Evolutionary conservation across 1,140 invertebrate species (phyloP), one percentile per base, ranked within the genome.

Genomic region (Pseudomyrmex sp.): DNA sequence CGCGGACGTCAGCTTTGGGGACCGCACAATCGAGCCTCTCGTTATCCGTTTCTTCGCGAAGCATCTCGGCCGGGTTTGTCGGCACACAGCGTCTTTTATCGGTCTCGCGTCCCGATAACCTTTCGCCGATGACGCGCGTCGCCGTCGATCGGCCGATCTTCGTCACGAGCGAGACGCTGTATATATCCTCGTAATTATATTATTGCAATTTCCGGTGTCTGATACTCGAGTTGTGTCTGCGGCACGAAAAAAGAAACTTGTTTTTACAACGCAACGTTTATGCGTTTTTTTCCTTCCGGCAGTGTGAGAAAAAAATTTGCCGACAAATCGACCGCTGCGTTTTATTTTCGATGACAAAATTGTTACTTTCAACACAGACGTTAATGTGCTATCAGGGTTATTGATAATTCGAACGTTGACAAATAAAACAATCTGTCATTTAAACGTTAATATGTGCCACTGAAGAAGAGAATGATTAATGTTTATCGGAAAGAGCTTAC

Each of bases 41-140:
- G 68, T 65, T 82, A 10, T 88, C 86, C 74, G 75, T 87, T 79
- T 70, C 61, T 69, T 74, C 48, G 52, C 70, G 54, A 68, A 50
- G 35, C 83, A 62, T 79, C 69, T 20, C 18, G 46, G 35, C 48
- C 52, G 66, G 35, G 35, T 46, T 73, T 58, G 52, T 86, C 61
- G 48, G 9, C 23, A 35, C 35, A 35, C 35, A 35, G 15, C n/a
- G 35, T 20, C 35, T 23, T 54, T 50, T 58, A 65, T 69, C 23
- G 18, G 26, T 7, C 46, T 52, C 20, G 18, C n/a, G 61, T 18
- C 15, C 9, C 35, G 63, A 86, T 88, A 88, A 87, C 69, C 54
- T 48, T 72, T 59, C 75, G 54, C 26, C 10, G 79, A 73, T 54
- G 54, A 65, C 61, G 54, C 58, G 48, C 46, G 61, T 59, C 12